These are phyloP conservation scores for Cosmopolites sordidus DNA, from an alignment of 2,888 invertebrate species.

Conservation along the genomic window DNA sequence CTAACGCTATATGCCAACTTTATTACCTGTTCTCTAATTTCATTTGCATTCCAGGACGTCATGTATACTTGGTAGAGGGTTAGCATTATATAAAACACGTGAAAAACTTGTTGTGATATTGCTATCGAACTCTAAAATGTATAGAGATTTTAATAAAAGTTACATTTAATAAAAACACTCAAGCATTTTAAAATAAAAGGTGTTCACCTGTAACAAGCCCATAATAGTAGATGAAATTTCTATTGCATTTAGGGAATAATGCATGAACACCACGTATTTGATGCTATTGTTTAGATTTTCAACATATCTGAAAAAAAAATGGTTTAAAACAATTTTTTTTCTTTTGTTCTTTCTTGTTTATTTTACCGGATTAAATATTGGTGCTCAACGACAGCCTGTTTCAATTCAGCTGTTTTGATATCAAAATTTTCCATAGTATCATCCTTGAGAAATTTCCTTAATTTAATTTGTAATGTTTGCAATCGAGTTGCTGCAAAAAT, in stretches of 20 bases:
- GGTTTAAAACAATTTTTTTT: no score
- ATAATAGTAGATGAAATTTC: background rate
- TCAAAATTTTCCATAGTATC: background rate
- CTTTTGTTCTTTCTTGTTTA: no score
- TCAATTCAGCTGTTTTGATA: slow-evolving; percentile 3
- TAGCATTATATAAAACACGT: no score
- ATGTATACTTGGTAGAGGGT: background rate
- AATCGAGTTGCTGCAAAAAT: slow-evolving; percentile 8
- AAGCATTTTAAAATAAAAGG: no score
- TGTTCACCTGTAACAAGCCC: background rate
- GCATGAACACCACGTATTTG: background rate
- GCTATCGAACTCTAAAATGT: no score
- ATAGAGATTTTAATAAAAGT: background rate
- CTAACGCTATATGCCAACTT: no score
- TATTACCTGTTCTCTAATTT: background rate
- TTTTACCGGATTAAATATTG: slow-evolving; percentile 15
- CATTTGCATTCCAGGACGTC: background rate
- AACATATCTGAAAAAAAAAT: slow-evolving; percentile 6
- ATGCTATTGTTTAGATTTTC: slow-evolving; percentile 2
- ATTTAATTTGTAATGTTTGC: slow-evolving; percentile 4
- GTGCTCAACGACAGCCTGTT: slow-evolving; percentile 6
- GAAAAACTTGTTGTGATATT: no score
- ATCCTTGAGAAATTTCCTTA: slow-evolving; percentile 10
- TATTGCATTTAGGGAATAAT: slow-evolving; percentile 1
- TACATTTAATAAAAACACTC: no score